These are phyloP conservation scores for Brachionus calyciflorus DNA, from an alignment of 1,140 invertebrate species.

Conservation along the genomic window DNA sequence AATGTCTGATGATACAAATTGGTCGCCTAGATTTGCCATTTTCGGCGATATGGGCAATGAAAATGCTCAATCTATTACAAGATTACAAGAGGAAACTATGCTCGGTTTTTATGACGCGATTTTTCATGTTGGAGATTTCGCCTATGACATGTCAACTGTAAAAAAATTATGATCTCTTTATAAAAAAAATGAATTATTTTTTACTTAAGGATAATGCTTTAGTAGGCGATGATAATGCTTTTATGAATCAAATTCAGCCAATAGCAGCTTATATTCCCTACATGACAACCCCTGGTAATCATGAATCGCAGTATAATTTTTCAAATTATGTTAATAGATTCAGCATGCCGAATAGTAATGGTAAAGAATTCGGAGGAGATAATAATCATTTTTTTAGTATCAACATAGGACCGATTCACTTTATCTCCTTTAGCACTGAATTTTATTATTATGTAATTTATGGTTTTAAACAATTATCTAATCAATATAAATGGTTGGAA, in stretches of 20 bases:
- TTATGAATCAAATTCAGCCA: conserved; percentile 58
- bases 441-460: conserved; percentile 84
- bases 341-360: conserved; percentile 44
- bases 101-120: conserved; percentile 77
- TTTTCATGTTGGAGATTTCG: conserved; percentile 84
- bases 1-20: conserved; percentile 65
- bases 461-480: conserved; percentile 74
- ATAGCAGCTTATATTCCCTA: conserved; percentile 59
- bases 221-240: conserved; percentile 58
- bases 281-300: conserved; percentile 61
- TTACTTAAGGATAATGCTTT: conserved; percentile 59
- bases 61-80: conserved; percentile 75
- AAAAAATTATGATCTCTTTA: too few relatives aligned
- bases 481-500: conserved; percentile 84
- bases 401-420: conserved; percentile 55
- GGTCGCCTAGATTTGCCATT: conserved; percentile 76
- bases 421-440: conserved; percentile 79
- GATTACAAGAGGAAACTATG: conserved; percentile 77
- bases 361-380: conserved; percentile 6
- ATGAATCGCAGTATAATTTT: conserved; percentile 54
- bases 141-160: conserved; percentile 83
- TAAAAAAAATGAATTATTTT: too few relatives aligned
- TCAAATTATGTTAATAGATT: conserved; percentile 47
- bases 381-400: conserved; percentile 60
- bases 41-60: conserved; percentile 87